Conservation (phyloP, 2,113 vertebrate species). For the Nesoenas mayeri region DNA sequence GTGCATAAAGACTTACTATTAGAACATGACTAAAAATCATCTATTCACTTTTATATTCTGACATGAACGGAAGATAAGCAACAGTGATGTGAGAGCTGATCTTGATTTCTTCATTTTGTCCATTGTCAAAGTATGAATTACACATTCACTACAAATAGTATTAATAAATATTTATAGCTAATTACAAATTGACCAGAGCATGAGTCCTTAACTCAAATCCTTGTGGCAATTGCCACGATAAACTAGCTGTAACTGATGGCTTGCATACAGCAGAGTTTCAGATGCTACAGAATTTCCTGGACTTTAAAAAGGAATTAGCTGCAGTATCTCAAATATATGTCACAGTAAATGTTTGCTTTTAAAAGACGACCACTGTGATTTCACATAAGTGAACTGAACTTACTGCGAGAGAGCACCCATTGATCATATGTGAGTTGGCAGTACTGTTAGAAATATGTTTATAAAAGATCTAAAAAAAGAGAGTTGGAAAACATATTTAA, state of each 20-base stretch:
- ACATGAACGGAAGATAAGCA: not conserved
- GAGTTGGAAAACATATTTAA: not conserved
- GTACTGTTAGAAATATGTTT: not conserved
- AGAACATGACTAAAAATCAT: not conserved
- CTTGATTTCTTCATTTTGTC: not conserved
- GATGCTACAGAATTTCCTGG: constrained; percentile 6
- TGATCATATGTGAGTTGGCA: not conserved
- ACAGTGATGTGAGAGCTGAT: not conserved
- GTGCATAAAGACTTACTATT: not conserved
- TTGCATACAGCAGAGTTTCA: not conserved
- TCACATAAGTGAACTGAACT: not conserved
- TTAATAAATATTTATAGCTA: constrained; percentile 38
- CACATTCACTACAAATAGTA: not conserved
- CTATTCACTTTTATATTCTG: not conserved
- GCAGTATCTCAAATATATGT: not conserved
- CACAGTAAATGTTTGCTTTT: not conserved
- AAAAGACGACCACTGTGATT: not conserved
- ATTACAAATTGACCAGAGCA: not conserved
- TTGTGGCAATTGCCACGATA: not conserved
- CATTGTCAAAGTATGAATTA: not conserved
- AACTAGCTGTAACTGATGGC: not conserved
- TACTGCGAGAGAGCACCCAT: not conserved
- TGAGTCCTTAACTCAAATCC: not conserved
- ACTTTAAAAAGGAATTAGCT: not conserved
- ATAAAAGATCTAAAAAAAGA: not conserved